phyloP scores from a whole-genome alignment of 2,113 vertebrate species.

The Pluvianellus socialis region DNA sequence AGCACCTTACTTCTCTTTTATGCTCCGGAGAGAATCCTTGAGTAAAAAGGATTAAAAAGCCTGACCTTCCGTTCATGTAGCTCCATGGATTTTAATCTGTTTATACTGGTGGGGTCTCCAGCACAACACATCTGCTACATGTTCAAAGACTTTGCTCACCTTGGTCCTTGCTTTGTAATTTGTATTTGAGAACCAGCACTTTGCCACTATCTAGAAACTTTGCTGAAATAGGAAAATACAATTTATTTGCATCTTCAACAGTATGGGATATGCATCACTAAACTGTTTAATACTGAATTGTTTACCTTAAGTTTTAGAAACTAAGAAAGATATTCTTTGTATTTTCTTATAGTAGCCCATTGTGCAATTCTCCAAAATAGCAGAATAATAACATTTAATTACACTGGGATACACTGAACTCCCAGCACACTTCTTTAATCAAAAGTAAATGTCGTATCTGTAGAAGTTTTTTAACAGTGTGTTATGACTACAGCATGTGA shows the following conservation, averaged over 20 bases:
- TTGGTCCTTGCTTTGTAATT: not conserved
- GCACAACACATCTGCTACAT: not conserved
- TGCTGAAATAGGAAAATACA: not conserved
- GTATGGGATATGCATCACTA: not conserved
- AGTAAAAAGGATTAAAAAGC: not conserved
- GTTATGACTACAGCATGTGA: not conserved
- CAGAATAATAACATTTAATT: conserved; percentile 4
- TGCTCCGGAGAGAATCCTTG: not conserved
- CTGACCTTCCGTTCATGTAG: not conserved
- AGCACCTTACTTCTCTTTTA: not conserved
- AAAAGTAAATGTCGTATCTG: conserved; percentile 25
- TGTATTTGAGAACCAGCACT: not conserved
- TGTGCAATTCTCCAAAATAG: not conserved
- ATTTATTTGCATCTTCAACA: not conserved
- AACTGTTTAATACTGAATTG: not conserved
- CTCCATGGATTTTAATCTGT: not conserved
- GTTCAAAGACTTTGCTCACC: not conserved
- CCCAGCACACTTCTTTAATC: conserved; percentile 13
- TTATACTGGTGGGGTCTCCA: not conserved
- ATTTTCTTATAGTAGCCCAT: not conserved
- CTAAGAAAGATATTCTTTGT: not conserved
- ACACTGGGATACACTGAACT: not conserved
- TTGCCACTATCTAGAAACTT: not conserved
- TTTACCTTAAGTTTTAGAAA: conserved; percentile 8
- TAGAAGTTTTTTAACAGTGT: conserved; percentile 3